Percentiles rank a stretch among this genome's conserved stretches.
phyloP scores from a whole-genome alignment of 2,888 invertebrate species.

The Heliconius erato region DNA sequence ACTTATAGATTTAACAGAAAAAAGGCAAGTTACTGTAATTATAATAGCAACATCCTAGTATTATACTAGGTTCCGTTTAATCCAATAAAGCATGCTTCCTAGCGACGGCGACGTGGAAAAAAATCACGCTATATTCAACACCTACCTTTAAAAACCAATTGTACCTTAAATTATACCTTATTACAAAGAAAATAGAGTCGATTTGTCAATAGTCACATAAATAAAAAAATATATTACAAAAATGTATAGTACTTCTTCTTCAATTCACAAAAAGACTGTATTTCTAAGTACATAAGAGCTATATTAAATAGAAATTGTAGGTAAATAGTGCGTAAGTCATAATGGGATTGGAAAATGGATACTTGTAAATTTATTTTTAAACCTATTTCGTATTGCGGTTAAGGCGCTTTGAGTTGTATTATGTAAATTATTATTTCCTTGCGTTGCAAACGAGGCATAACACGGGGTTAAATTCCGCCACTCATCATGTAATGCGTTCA shows the following conservation, averaged over 20 bases:
- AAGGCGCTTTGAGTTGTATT: constrained; percentile 30
- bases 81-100: constrained; percentile 46
- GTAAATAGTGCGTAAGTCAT: constrained; percentile 31
- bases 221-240: neutral
- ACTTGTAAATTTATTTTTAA: constrained; percentile 36
- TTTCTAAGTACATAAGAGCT: neutral
- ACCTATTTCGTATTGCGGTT: constrained; percentile 48
- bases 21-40: neutral
- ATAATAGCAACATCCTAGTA: neutral
- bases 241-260: neutral
- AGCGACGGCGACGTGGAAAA: constrained; percentile 32
- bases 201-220: constrained; percentile 8
- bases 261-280: constrained; percentile 6
- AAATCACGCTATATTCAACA: constrained; percentile 24
- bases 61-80: constrained; percentile 24
- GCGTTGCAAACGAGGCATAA: no score
- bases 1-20: no score
- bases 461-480: no score
- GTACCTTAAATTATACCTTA: neutral
- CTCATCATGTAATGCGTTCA: no score
- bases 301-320: neutral
- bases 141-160: constrained; percentile 6
- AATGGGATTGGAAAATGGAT: constrained; percentile 36
- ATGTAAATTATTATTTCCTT: neutral
- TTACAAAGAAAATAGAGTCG: neutral